phyloP scores from a whole-genome alignment of 1,140 invertebrate species.

The Agrilus planipennis region DNA sequence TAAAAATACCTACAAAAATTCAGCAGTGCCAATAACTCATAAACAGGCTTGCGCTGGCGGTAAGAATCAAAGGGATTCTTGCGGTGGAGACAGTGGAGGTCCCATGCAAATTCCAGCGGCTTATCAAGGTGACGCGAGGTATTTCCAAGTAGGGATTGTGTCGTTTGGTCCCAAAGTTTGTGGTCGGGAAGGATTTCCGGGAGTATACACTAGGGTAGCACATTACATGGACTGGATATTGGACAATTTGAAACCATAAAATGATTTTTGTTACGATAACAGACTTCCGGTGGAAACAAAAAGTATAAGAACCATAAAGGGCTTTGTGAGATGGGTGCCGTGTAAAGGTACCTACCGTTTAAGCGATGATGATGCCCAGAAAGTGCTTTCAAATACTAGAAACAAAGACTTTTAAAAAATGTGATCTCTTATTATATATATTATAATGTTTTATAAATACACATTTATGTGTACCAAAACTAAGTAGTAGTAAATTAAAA shows the following conservation, averaged over 20 bases:
- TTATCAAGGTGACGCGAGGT: constrained; percentile 27
- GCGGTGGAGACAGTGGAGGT: constrained; percentile 37
- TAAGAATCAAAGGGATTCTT: constrained; percentile 31
- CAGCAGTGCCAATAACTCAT: constrained; percentile 32
- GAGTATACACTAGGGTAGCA: constrained; percentile 47
- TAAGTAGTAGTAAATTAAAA: no score
- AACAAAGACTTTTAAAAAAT: no score
- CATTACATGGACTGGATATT: constrained; percentile 55
- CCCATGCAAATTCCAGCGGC: constrained; percentile 24
- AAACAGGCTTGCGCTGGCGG: constrained; percentile 51
- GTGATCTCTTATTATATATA: no score
- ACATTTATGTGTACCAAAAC: no score
- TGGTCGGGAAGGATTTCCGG: constrained; percentile 42
- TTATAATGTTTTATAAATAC: no score
- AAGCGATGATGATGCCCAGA: no score
- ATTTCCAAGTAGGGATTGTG: constrained; percentile 35
- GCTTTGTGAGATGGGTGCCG: no score
- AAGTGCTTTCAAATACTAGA: no score
- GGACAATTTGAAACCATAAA: constrained; percentile 36
- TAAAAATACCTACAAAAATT: constrained; percentile 13
- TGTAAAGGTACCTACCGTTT: no score
- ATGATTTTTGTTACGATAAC: no score
- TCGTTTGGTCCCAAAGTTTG: constrained; percentile 40
- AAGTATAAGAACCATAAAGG: no score
- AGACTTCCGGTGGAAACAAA: no score